Conservation (phyloP, 2,113 vertebrate species). For the Onychorhynchus coronatus region DNA sequence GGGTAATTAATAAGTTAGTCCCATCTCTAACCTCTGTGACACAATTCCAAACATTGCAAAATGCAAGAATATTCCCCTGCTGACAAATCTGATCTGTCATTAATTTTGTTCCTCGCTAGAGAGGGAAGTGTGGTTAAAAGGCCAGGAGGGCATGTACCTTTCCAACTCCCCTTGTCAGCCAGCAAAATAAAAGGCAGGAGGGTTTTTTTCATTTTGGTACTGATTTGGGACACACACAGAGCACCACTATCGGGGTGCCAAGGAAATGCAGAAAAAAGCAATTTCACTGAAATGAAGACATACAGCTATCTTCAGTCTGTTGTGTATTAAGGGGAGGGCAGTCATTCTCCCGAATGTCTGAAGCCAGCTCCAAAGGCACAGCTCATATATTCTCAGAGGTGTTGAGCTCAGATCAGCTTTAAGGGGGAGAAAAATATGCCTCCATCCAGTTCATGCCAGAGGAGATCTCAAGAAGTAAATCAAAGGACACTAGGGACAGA, state of each 20-base stretch:
- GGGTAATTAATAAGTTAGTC: not conserved
- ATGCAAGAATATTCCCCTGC: not conserved
- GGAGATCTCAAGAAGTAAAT: slow-evolving; percentile 18
- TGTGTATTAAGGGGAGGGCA: not conserved
- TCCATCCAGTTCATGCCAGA: not conserved
- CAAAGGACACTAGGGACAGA: slow-evolving; percentile 8
- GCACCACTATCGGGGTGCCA: not conserved
- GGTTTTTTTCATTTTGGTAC: not conserved
- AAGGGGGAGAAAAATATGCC: slow-evolving; percentile 17
- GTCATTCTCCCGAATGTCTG: slow-evolving; percentile 25
- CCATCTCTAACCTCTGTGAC: not conserved
- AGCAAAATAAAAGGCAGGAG: not conserved
- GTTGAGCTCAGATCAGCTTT: not conserved
- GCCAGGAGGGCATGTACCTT: not conserved
- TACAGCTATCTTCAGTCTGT: not conserved
- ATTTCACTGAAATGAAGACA: not conserved
- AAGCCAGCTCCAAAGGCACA: slow-evolving; percentile 41
- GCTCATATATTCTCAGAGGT: slow-evolving; percentile 41
- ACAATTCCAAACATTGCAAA: not conserved
- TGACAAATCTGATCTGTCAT: not conserved
- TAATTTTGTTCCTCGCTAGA: not conserved
- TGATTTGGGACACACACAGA: not conserved
- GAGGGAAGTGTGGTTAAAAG: not conserved
- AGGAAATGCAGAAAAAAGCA: not conserved
- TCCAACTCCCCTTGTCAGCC: not conserved